Base-by-base conservation (phyloP, 2,113 vertebrate species). In the Crotalus tigris region DNA sequence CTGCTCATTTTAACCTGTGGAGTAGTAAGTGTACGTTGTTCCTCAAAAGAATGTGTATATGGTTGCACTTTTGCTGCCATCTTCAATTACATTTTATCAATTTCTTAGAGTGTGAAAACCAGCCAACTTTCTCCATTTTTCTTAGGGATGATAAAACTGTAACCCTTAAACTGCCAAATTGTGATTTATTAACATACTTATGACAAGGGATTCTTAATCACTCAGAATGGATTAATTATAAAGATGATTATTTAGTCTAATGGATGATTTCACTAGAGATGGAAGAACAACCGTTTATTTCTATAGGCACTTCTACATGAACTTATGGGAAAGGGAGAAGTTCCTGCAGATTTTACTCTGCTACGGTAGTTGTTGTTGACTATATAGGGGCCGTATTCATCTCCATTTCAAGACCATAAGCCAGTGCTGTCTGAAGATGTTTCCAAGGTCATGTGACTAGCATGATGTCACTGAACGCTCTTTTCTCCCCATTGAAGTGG, bases 161-260 rank as follows among this genome's bases (percentile, higher is more conserved):
- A 94, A 54, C 51, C 33, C 91, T 29, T 95, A 90, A 92, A 92
- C 19, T 90, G 44, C 85, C 51, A 90, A 57, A 81, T 15, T 88
- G 3, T 54, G 90, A 91, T 55, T 53, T 91, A 94, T 44, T 51
- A 91, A 26, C 23, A 87, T 4, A 90, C 1, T 93, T 93, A 57
- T 88, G 15, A 53, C 21, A 93, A n/a, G 90, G 3, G 85, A 90
- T 90, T 89, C n/a, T 59, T 94, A 90, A 94, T 96, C 91, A 92
- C 21, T 3, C n/a, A 94, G 17, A 12, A n/a, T 55, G 91, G 90
- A 44, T 91, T 89, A 93, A 92, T 94, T 55, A 93, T 94, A 91
- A 93, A 89, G 61, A 88, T 44, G 44, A 69, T 69, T n/a, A 69
- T n/a, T n/a, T 69, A 69, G 15, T 69, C 64, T 69, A 91, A 51